Evolutionary conservation across 2,888 invertebrate genomes (phyloP).

Genomic region (Coenonympha arcania): DNA sequence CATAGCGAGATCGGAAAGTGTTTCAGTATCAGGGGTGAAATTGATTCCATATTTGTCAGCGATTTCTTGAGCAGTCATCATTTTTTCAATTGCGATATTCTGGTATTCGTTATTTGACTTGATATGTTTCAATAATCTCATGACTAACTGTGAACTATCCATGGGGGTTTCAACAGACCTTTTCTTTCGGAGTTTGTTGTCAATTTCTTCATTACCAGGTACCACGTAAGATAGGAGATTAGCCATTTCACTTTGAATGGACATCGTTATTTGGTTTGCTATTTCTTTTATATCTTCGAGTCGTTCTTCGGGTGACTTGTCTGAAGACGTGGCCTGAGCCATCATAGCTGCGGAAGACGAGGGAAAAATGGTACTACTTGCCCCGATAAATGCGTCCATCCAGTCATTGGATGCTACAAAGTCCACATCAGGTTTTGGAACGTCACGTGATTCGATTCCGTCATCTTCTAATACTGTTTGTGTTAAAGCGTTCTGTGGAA

Average conservation of each 20-base stretch:
- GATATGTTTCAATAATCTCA: slow-evolving; percentile 58
- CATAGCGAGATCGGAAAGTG: slow-evolving; percentile 53
- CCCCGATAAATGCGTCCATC: slow-evolving; percentile 44
- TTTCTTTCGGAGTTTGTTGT: slow-evolving; percentile 42
- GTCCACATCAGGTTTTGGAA: slow-evolving; percentile 31
- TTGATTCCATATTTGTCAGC: slow-evolving; percentile 64
- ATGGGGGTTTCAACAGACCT: slow-evolving; percentile 57
- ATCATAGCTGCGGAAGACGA: slow-evolving; percentile 51
- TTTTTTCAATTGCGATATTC: slow-evolving; percentile 66
- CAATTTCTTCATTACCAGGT: slow-evolving; percentile 36
- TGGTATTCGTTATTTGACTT: slow-evolving; percentile 64
- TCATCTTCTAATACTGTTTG: slow-evolving; percentile 35
- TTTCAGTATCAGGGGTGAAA: slow-evolving; percentile 59
- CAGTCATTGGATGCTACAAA: slow-evolving; percentile 43
- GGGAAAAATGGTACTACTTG: slow-evolving; percentile 38
- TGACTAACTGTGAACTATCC: slow-evolving; percentile 55
- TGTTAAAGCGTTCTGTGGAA: slow-evolving; percentile 44
- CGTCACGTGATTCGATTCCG: slow-evolving; percentile 28
- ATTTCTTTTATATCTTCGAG: slow-evolving; percentile 55
- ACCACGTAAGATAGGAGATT: slow-evolving; percentile 50
- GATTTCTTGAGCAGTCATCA: slow-evolving; percentile 68
- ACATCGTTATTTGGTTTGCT: slow-evolving; percentile 48
- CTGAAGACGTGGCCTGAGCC: slow-evolving; percentile 46
- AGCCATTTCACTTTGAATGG: slow-evolving; percentile 55
- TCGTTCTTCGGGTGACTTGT: slow-evolving; percentile 58